Evolutionary conservation across 2,797 vertebrate species (phyloP).

Genomic region (Fistularia tabacaria): DNA sequence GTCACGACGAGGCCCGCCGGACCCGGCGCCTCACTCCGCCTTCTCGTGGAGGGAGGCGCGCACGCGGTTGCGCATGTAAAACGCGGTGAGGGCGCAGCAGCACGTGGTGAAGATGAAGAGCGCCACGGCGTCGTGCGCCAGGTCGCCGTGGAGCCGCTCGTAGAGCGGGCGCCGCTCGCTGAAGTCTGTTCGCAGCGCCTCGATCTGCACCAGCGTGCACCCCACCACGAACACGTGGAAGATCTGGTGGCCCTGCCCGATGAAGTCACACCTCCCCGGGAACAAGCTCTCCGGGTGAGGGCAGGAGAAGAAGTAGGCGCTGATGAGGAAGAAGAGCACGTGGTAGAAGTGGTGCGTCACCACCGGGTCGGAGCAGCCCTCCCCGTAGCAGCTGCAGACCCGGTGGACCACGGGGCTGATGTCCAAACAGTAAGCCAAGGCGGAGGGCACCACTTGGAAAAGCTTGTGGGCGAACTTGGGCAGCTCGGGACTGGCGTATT

Average conservation of each 20-base stretch:
- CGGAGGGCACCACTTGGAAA: conserved; percentile 90
- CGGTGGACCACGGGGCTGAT: conserved; percentile 92
- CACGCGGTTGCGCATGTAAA: conserved; percentile 82
- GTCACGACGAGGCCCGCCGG: not conserved
- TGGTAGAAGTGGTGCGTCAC: conserved; percentile 88
- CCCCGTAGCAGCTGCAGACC: conserved; percentile 77
- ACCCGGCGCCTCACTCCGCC: conserved; percentile 33
- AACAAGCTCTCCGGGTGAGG: conserved; percentile 92
- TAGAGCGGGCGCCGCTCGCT: conserved; percentile 80
- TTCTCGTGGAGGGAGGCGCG: conserved; percentile 76
- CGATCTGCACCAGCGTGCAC: conserved; percentile 90
- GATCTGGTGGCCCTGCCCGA: conserved; percentile 94
- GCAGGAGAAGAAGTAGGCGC: conserved; percentile 90
- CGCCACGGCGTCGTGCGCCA: conserved; percentile 82
- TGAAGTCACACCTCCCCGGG: conserved; percentile 86
- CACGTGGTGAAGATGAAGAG: conserved; percentile 85
- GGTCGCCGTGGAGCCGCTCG: conserved; percentile 79
- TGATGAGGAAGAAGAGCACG: conserved; percentile 86
- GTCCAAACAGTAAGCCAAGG: conserved; percentile 88
- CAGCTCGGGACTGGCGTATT: conserved; percentile 76
- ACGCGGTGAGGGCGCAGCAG: conserved; percentile 85
- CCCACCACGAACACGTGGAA: conserved; percentile 90
- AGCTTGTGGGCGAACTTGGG: conserved; percentile 76
- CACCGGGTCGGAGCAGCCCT: conserved; percentile 74
- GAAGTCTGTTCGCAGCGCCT: conserved; percentile 89